Evolutionary conservation across 2,888 invertebrate species (phyloP).

Genomic region (Drosophila rubida): DNA sequence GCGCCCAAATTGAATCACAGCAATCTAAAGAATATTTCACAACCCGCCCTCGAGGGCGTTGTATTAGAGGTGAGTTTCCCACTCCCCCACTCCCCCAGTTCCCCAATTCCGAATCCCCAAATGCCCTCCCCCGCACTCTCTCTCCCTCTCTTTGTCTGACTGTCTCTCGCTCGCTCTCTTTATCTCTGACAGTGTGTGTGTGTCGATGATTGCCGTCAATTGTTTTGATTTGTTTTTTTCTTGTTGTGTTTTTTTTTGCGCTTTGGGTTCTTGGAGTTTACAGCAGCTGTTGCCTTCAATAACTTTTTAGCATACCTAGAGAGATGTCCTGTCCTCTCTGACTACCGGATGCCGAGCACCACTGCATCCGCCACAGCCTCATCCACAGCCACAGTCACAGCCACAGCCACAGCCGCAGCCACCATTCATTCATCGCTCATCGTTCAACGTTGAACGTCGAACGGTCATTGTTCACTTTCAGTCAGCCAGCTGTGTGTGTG

Average conservation of each 20-base stretch:
- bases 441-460: constrained; percentile 59
- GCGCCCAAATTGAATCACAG: constrained; percentile 87
- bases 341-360: constrained; percentile 70
- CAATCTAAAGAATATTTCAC: constrained; percentile 87
- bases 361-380: constrained; percentile 61
- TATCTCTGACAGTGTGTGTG: not conserved
- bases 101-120: not conserved
- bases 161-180: not conserved
- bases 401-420: not conserved
- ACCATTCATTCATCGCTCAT: constrained; percentile 16
- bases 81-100: not conserved
- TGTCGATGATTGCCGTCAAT: constrained; percentile 79
- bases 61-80: constrained; percentile 86
- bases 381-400: not conserved
- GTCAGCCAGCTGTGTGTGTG: not conserved
- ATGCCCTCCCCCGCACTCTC: not conserved
- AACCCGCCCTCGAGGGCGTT: constrained; percentile 86
- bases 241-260: constrained; percentile 20
- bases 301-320: constrained; percentile 71
- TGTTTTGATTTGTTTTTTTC: constrained; percentile 72
- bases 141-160: not conserved
- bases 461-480: constrained; percentile 49
- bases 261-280: constrained; percentile 26
- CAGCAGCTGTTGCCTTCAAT: constrained; percentile 70
- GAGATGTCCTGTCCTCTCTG: constrained; percentile 45